Conservation (phyloP, 2,888 invertebrate genomes). For the Tetrapedia diversipes region DNA sequence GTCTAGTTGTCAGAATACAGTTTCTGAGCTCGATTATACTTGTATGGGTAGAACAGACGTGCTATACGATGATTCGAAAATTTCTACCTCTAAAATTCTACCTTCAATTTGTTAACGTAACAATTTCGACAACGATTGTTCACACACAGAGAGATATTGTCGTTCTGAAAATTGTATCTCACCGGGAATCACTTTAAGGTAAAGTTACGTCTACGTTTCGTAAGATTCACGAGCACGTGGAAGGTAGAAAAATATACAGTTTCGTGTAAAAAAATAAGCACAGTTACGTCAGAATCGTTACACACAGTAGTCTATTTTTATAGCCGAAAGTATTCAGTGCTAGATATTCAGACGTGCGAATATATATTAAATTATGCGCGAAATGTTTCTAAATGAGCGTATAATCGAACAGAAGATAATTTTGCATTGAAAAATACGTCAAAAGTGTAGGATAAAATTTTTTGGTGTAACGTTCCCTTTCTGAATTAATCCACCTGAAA, state of each 20-base stretch:
- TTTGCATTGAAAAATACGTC: too few relatives aligned
- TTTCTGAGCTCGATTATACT: background rate
- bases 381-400: too few relatives aligned
- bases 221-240: background rate
- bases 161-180: background rate
- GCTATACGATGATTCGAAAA: too few relatives aligned
- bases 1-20: too few relatives aligned
- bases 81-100: background rate
- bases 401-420: too few relatives aligned
- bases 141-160: conserved; percentile 1
- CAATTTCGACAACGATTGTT: background rate
- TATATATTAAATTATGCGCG: background rate
- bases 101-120: background rate
- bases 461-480: too few relatives aligned
- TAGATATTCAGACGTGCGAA: background rate
- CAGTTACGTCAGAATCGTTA: background rate
- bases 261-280: background rate
- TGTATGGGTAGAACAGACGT: too few relatives aligned
- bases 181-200: background rate
- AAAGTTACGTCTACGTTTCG: background rate
- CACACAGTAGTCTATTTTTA: background rate
- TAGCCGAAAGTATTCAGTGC: background rate
- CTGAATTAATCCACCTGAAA: too few relatives aligned
- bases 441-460: too few relatives aligned
- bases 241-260: conserved; percentile 33